Evolutionary conservation across 2,888 invertebrate species (phyloP), one percentile per base, ranked within the genome.

Genomic region (Phlogophora meticulosa): DNA sequence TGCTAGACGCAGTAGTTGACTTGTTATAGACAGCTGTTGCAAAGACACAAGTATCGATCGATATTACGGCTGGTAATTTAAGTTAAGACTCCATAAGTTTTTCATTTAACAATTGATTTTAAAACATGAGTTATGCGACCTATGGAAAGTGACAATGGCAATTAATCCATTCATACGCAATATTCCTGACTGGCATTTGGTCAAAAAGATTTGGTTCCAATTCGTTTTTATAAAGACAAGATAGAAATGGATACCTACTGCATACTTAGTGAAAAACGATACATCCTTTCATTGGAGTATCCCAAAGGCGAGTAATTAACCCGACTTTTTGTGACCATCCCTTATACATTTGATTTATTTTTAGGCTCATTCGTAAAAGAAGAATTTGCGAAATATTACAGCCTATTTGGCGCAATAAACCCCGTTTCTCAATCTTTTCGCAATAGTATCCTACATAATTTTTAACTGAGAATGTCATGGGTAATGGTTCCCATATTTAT

Each of bases 291-390:
- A 92, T 89, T 86, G 91, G 91, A 93, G 80, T 87, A 85, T 85
- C 87, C 88, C 90, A 89, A 90, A 85, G 86, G 86, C 73, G 87
- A 93, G 94, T 95, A 94, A 95, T 95, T 95, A 95, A 94, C 93
- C 90, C 89, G 85, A 88, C 90, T 95, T 94, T 95, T 95, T 95
- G 94, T 91, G 89, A 87, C 90, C 84, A 90, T 89, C 91, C 94
- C 93, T 38, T 91, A 92, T 88, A 90, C 91, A 91, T 95, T 95
- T 95, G 95, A 95, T 95, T 95, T 95, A 95, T 95, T 94, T 93
- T 90, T 89, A 90, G 92, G 91, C 83, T 90, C 92, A 91, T 94
- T 92, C 89, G 88, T 91, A 92, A 94, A 92, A 90, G 87, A 93
- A 93, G 93, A 94, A 94, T 95, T 95, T 94, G 95, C 95, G 85